Evolutionary conservation across 2,113 vertebrate genomes (phyloP), one percentile per base, ranked within the genome.

Genomic region (Morone chrysops): DNA sequence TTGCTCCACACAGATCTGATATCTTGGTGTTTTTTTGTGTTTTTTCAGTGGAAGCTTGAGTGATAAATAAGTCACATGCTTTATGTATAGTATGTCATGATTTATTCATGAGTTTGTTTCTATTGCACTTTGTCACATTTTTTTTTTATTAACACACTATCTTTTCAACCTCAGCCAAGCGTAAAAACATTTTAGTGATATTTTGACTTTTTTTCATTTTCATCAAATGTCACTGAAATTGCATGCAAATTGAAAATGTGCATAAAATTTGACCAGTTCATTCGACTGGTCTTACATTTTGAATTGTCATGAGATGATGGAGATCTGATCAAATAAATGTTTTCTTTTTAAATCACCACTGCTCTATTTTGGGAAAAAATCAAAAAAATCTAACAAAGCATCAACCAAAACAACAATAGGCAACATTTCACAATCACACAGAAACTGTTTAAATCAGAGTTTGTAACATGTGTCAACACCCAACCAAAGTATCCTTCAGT

Each of bases 401-500:
- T 13, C 13, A 59, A 48, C 16, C 40, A 59, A 51, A 68, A 78
- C 18, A 31, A 31, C 16, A 60, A 9, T 8, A 48, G 8, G 50
- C 14, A 4, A 8, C 40, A 25, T 78, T 77, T 40, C 31, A 60
- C 2, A 51, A 51, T 18, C 13, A 6, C 51, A 47, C 25, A 48
- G 18, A 48, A 57, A 78, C 16, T 10, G n/a, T 41, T 75, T 17
- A 2, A 48, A 36, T 59, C 66, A 45, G 5, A 5, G 20, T 68
- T 68, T 69, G 43, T 47, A 66, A 67, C 9, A 6, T n/a, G 8
- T 48, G 18, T 51, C 17, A 61, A 70, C 31, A 61, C 2, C 9
- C 36, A 57, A 77, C 68, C 53, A 38, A 51, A 16, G 40, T 50
- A 11, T 22, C 36, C 7, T 77, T 88, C 67, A 20, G n/a, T 70